Conservation (phyloP, 2,888 invertebrate species). For the Anoplius nigerrimus region DNA sequence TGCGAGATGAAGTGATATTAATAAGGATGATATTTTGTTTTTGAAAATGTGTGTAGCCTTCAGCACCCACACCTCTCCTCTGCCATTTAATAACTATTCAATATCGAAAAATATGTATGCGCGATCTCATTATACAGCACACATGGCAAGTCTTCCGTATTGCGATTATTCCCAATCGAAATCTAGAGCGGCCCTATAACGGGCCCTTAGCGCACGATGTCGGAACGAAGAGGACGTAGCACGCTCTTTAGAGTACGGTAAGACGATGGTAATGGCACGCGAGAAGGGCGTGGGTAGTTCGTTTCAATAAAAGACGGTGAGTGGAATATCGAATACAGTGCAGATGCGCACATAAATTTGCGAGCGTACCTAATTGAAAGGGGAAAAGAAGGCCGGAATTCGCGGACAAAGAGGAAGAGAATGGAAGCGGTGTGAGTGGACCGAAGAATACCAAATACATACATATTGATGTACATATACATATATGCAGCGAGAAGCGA, state of each 20-base stretch:
- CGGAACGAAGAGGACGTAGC: constrained; percentile 27
- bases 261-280: not conserved
- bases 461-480: too few relatives aligned
- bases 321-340: constrained; percentile 67
- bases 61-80: not conserved
- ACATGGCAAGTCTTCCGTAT: constrained; percentile 10
- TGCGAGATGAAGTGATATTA: constrained; percentile 48
- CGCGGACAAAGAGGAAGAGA: constrained; percentile 19
- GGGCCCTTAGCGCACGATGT: constrained; percentile 4
- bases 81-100: not conserved
- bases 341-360: constrained; percentile 72
- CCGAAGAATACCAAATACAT: not conserved
- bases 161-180: constrained; percentile 43
- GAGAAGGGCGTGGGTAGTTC: constrained; percentile 41
- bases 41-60: too few relatives aligned
- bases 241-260: constrained; percentile 10
- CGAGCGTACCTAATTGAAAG: constrained; percentile 73
- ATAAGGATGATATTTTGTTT: constrained; percentile 8
- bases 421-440: not conserved
- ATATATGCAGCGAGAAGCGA: not conserved
- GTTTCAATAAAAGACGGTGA: constrained; percentile 61
- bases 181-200: constrained; percentile 18
- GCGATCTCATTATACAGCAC: not conserved
- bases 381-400: constrained; percentile 58
- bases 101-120: too few relatives aligned